Evolutionary conservation across 2,888 invertebrate genomes (phyloP).

Genomic region (Chironomus riparius): DNA sequence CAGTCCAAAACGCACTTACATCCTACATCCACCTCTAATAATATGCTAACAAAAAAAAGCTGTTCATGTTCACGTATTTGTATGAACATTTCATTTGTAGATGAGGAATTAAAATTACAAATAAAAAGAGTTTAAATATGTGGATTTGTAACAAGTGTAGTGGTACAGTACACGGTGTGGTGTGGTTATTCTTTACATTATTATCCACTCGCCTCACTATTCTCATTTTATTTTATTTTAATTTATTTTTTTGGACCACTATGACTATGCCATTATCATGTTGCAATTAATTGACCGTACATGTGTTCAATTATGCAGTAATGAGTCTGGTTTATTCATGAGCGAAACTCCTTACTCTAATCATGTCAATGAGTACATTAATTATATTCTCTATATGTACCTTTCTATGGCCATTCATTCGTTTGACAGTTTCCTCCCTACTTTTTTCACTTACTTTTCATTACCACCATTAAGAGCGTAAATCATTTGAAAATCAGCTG

Average conservation of each 20-base stretch:
- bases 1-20: not conserved
- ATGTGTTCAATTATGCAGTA: slow-evolving; percentile 15
- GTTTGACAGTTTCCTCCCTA: too few species aligned
- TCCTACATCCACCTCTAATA: too few species aligned
- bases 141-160: not conserved
- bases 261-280: not conserved
- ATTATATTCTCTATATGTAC: not conserved
- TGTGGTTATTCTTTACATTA: not conserved
- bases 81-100: not conserved
- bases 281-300: slow-evolving; percentile 17
- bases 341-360: not conserved
- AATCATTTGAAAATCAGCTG: too few species aligned
- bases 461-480: too few species aligned
- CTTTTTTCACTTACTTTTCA: too few species aligned
- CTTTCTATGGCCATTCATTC: too few species aligned
- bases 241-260: not conserved
- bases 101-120: not conserved
- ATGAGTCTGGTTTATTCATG: slow-evolving; percentile 1
- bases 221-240: not conserved
- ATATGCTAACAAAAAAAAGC: too few species aligned
- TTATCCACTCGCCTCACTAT: not conserved
- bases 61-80: too few species aligned
- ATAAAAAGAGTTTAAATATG: not conserved
- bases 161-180: not conserved
- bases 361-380: slow-evolving; percentile 14